These are phyloP conservation scores for Coreius guichenoti DNA, from an alignment of 2,797 vertebrate species.

Conservation along the genomic window DNA sequence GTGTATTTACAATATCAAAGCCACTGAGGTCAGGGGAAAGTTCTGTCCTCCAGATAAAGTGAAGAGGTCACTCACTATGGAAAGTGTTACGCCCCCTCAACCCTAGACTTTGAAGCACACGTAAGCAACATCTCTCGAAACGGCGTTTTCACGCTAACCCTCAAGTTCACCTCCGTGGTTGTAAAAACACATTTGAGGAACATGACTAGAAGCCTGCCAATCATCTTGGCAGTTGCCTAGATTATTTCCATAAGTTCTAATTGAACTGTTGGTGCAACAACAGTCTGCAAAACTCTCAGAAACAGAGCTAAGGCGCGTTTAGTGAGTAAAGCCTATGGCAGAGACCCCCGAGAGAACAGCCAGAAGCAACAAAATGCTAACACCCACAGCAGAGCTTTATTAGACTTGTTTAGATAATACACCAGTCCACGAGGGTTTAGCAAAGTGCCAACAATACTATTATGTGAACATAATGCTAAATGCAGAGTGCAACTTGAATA, in stretches of 20 bases:
- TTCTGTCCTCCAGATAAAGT: slow-evolving; percentile 32
- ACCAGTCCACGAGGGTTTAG: slow-evolving; percentile 30
- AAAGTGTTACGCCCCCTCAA: slow-evolving; percentile 16
- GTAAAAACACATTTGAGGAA: slow-evolving; percentile 19
- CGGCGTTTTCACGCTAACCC: neutral
- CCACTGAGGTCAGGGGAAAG: neutral
- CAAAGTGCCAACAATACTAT: slow-evolving; percentile 14
- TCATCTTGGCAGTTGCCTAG: slow-evolving; percentile 60
- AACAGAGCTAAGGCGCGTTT: slow-evolving; percentile 60
- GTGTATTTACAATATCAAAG: slow-evolving; percentile 33
- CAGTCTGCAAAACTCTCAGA: slow-evolving; percentile 56
- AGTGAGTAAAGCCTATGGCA: slow-evolving; percentile 52
- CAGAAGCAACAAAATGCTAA: slow-evolving; percentile 17
- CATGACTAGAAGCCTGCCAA: slow-evolving; percentile 57
- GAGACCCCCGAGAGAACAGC: neutral
- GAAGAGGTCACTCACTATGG: slow-evolving; percentile 19
- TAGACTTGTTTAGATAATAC: slow-evolving; percentile 29
- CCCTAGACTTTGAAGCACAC: neutral
- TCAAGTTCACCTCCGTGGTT: slow-evolving; percentile 2
- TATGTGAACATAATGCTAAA: slow-evolving; percentile 36
- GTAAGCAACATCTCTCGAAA: neutral
- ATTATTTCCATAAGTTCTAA: slow-evolving; percentile 67
- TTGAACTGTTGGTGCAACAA: slow-evolving; percentile 63
- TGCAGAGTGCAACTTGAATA: slow-evolving; percentile 5
- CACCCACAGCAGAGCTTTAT: slow-evolving; percentile 33